Base-by-base conservation (phyloP, 1,140 invertebrate genomes). In the Bombus picipes region DNA sequence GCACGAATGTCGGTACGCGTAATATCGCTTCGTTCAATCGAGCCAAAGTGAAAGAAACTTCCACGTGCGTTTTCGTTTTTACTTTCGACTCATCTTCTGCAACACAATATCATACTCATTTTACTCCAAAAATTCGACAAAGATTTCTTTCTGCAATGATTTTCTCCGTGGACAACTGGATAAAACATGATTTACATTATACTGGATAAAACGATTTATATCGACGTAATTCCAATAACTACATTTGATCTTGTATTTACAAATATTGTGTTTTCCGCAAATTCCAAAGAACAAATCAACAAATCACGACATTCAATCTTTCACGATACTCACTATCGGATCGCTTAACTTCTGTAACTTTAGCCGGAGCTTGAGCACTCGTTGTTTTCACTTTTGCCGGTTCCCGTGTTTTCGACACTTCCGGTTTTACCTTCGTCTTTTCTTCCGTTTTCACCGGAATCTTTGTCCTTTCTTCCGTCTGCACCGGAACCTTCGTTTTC, bases 1-100 rank as follows among this genome's bases (percentile, higher is more conserved):
- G 96, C 89, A 97, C 96, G 94, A 97, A 97, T 62, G 96, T 96
- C 77, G 96, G 96, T 85, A 97, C 94, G 88, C 95, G 96, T 85
- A 96, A 92, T 88, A 95, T 92, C 88, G 90, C 89, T 81, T 95
- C 93, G 91, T 95, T 95, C 72, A 95, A 88, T 81, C 94, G 92
- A 68, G 90, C 81, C 87, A 95, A 90, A 78, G 92, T 93, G 77
- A 93, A 85, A 77, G 93, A 81, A 25, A 90, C 90, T 32, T 91
- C 87, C 72, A 77, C 86, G 73, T 73, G 90, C 86, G 87, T 92
- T 84, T 89, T 93, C 87, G 86, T 77, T 90, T 89, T 92, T 78
- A 47, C 47, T 72, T 89, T 91, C 57, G 89, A 70, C 59, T 92
- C 89, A 80, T 90, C 92, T 66, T 90, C 92, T 94, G 87, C 76